These are phyloP conservation scores for Melanotaenia trifasciata DNA, from an alignment of 2,797 vertebrate genomes.

Conservation along the genomic window DNA sequence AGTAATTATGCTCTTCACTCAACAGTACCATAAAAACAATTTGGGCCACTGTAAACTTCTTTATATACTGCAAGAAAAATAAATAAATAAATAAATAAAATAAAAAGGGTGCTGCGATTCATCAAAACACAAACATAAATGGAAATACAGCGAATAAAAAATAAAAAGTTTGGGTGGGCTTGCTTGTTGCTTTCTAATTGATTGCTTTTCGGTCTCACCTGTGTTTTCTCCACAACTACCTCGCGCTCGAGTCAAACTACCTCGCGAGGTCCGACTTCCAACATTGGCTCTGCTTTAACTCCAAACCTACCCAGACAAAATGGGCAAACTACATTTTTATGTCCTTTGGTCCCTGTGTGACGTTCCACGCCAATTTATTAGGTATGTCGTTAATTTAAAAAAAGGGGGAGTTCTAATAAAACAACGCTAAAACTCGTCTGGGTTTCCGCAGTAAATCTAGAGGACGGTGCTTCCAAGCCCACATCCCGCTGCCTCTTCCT, in stretches of 20 bases:
- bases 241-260: conserved; percentile 4
- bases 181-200: neutral
- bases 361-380: conserved; percentile 84
- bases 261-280: neutral
- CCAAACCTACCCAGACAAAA: conserved; percentile 20
- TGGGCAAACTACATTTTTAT: conserved; percentile 82
- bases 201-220: conserved; percentile 44
- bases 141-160: too few species aligned
- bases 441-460: conserved; percentile 79
- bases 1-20: too few species aligned
- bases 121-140: too few species aligned
- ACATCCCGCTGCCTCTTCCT: conserved; percentile 87
- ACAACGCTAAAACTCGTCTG: neutral
- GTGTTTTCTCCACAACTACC: conserved; percentile 11
- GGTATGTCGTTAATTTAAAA: conserved; percentile 65
- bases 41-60: too few species aligned
- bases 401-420: too few species aligned
- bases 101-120: too few species aligned
- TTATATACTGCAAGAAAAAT: too few species aligned
- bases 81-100: too few species aligned
- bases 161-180: too few species aligned
- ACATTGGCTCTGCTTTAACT: too few species aligned
- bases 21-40: too few species aligned
- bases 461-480: conserved; percentile 84
- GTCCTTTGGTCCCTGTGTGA: conserved; percentile 85